phyloP scores from a whole-genome alignment of 2,113 vertebrate genomes.

The Oceanodroma tethys region DNA sequence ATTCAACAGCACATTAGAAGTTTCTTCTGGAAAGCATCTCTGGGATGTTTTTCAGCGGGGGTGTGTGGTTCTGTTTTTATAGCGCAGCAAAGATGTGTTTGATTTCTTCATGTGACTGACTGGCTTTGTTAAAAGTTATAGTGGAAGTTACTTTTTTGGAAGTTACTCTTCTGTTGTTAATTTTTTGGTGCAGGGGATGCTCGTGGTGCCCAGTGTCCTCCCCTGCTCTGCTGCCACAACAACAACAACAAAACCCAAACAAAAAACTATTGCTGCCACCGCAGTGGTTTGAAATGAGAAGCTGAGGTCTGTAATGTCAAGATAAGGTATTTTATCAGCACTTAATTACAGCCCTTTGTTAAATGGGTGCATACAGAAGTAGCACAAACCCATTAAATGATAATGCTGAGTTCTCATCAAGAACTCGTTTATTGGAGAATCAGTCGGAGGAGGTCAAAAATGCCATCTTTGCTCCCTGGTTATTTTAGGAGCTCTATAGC shows the following conservation, averaged over 20 bases:
- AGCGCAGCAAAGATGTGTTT: background rate
- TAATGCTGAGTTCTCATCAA: background rate
- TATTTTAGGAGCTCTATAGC: background rate
- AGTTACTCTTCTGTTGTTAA: background rate
- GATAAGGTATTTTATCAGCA: background rate
- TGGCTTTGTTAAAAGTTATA: background rate
- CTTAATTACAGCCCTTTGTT: background rate
- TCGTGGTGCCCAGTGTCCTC: fast-evolving
- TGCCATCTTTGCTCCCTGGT: background rate
- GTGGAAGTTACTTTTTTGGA: background rate
- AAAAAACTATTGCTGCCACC: background rate
- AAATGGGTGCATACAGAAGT: background rate
- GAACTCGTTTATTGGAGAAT: background rate
- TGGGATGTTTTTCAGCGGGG: background rate
- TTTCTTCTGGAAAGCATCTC: background rate
- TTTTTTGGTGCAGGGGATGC: background rate
- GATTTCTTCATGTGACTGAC: background rate
- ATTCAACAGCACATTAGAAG: background rate
- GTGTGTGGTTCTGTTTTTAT: background rate
- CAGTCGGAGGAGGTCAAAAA: background rate
- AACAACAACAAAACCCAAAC: background rate
- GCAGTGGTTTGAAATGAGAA: background rate
- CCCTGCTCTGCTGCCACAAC: background rate
- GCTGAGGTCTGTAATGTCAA: background rate
- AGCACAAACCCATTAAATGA: background rate